Evolutionary conservation across 2,888 invertebrate species (phyloP).

Genomic region (Pantelozetes paolii): DNA sequence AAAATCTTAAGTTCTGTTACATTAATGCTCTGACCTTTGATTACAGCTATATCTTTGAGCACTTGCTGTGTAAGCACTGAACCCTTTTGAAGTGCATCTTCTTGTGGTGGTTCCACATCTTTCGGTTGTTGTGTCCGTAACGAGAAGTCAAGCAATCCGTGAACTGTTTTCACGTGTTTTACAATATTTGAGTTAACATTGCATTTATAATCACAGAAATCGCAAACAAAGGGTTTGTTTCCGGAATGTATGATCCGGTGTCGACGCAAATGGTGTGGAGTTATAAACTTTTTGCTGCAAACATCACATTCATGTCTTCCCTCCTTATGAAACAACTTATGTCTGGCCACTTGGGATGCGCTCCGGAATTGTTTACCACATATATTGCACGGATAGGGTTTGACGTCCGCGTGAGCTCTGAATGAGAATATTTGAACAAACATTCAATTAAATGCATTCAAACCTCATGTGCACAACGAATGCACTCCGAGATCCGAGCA

Average conservation of each 20-base stretch:
- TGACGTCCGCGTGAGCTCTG: slow-evolving; percentile 6
- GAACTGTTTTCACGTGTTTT: slow-evolving; percentile 8
- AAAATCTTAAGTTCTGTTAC: background rate
- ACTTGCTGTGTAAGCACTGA: background rate
- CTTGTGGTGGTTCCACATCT: background rate
- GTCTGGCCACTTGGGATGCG: slow-evolving; percentile 7
- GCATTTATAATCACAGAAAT: background rate
- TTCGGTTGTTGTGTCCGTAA: background rate
- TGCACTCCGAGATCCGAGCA: background rate
- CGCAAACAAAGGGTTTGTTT: background rate
- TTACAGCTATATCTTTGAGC: background rate
- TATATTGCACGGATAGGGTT: background rate
- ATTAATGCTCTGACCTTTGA: background rate
- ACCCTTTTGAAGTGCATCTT: background rate
- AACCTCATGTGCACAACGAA: slow-evolving; percentile 5
- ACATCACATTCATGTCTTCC: background rate
- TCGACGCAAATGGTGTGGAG: slow-evolving; percentile 6
- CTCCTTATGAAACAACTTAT: slow-evolving; percentile 7
- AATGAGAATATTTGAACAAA: background rate
- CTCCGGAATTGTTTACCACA: slow-evolving; percentile 2
- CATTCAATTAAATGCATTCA: background rate
- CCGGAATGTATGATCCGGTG: slow-evolving; percentile 1
- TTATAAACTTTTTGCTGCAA: slow-evolving; percentile 4
- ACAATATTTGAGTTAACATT: slow-evolving; percentile 18
- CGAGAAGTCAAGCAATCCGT: background rate